These are phyloP conservation scores for Polypterus bichir DNA, from an alignment of 2,113 vertebrate genomes.

Conservation along the genomic window DNA sequence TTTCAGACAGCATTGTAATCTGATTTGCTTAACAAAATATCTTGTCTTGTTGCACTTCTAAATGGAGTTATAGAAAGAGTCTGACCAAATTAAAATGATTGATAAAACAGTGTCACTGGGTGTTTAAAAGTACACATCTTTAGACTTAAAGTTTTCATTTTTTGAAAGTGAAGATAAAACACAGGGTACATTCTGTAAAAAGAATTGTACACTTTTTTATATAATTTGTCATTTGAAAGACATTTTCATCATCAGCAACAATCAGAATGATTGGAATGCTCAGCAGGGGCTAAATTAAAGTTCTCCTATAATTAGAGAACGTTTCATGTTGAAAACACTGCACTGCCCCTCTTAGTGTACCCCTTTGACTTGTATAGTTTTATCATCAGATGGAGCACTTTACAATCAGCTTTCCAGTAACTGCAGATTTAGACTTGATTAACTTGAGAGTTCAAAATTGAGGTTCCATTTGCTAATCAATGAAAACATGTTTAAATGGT, in stretches of 20 bases:
- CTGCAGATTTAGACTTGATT: conserved; percentile 15
- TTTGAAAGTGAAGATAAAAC: background rate
- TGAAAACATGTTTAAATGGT: conserved; percentile 3
- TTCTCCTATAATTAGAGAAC: conserved; percentile 5
- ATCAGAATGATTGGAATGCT: conserved; percentile 3
- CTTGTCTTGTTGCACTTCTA: too few relatives aligned
- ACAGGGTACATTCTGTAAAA: background rate
- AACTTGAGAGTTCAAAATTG: conserved; percentile 13
- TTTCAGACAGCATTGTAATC: too few relatives aligned
- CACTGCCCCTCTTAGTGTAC: background rate
- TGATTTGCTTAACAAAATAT: too few relatives aligned
- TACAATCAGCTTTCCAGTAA: conserved; percentile 12
- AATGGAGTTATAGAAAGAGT: too few relatives aligned
- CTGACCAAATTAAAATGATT: too few relatives aligned
- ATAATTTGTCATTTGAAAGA: too few relatives aligned
- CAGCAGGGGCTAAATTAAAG: conserved; percentile 10
- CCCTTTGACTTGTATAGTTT: background rate
- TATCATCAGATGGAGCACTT: conserved; percentile 11
- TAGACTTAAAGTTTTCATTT: background rate
- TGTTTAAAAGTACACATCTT: background rate
- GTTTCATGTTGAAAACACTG: background rate
- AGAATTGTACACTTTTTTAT: background rate
- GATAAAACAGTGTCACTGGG: too few relatives aligned
- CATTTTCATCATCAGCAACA: background rate
- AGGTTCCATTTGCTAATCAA: conserved; percentile 15